phyloP scores from a whole-genome alignment of 1,140 invertebrate species.

The Drosophila sproati region DNA sequence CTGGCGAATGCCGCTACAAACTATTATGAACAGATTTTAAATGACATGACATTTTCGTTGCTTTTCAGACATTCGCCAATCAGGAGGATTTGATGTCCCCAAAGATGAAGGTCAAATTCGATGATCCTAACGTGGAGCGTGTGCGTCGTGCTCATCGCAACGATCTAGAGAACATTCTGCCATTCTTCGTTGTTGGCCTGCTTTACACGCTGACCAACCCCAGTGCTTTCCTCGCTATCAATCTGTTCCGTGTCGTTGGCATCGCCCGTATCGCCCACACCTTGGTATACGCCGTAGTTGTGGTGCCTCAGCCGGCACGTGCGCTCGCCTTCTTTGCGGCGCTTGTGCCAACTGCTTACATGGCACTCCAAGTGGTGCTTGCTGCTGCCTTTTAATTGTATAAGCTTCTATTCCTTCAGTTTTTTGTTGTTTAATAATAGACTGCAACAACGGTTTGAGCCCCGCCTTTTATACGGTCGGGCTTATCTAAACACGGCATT shows the following conservation, averaged over 20 bases:
- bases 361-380: slow-evolving; percentile 85
- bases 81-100: slow-evolving; percentile 85
- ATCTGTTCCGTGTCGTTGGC: slow-evolving; percentile 87
- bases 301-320: slow-evolving; percentile 87
- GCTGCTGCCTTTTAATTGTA: slow-evolving; percentile 85
- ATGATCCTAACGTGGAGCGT: slow-evolving; percentile 87
- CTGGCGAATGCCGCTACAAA: slow-evolving; percentile 19
- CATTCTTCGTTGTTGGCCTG: slow-evolving; percentile 87
- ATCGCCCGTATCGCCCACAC: slow-evolving; percentile 87
- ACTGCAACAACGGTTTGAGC: not conserved
- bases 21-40: slow-evolving; percentile 1
- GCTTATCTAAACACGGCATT: not conserved
- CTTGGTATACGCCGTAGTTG: slow-evolving; percentile 86
- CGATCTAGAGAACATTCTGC: slow-evolving; percentile 89
- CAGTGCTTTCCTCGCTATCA: slow-evolving; percentile 85
- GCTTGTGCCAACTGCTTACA: slow-evolving; percentile 85
- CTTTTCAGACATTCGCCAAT: slow-evolving; percentile 87
- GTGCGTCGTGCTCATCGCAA: slow-evolving; percentile 88
- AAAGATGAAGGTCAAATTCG: slow-evolving; percentile 85
- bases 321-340: slow-evolving; percentile 86
- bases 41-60: slow-evolving; percentile 4
- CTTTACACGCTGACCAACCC: slow-evolving; percentile 88
- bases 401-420: not conserved
- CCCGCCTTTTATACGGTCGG: not conserved
- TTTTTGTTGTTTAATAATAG: not conserved